A percentile compares a stretch with the other conserved stretches of the same genome.
Conservation (phyloP, 2,888 invertebrate species). For the Tetramorium bicarinatum region DNA sequence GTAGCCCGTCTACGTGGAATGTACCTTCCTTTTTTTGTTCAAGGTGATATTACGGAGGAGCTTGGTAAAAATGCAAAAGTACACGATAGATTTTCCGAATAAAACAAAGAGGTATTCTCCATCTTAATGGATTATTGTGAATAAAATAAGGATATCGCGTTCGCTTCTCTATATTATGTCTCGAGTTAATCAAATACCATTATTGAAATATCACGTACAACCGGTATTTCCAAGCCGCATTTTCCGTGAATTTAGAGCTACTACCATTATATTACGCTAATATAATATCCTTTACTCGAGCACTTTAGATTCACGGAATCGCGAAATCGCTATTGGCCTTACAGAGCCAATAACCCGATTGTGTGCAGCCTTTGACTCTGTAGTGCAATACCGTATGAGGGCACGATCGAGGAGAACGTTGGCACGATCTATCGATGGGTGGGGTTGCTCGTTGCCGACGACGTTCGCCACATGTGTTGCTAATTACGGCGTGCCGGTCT, state of each 20-base stretch:
- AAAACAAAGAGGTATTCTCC: background rate
- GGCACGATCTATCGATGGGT: constrained; percentile 71
- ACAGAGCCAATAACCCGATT: constrained; percentile 14
- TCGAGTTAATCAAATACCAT: background rate
- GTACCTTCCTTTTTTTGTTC: background rate
- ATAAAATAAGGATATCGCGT: background rate
- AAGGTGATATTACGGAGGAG: background rate
- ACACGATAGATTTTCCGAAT: background rate
- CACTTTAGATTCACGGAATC: background rate
- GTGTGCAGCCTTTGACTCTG: background rate
- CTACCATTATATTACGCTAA: background rate
- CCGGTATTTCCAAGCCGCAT: background rate
- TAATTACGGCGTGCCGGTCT: constrained; percentile 73
- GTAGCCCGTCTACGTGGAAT: constrained; percentile 22
- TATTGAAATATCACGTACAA: background rate
- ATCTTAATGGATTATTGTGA: background rate
- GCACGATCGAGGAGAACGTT: constrained; percentile 54
- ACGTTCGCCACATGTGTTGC: constrained; percentile 76
- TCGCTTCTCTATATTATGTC: background rate
- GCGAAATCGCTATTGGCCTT: background rate
- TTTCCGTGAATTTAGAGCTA: background rate
- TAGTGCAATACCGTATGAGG: constrained; percentile 14
- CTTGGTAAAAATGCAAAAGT: background rate
- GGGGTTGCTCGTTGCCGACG: constrained; percentile 59
- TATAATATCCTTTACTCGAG: background rate